Conservation (phyloP, 1,140 invertebrate species). For the Brachionus rotundiformis region DNA sequence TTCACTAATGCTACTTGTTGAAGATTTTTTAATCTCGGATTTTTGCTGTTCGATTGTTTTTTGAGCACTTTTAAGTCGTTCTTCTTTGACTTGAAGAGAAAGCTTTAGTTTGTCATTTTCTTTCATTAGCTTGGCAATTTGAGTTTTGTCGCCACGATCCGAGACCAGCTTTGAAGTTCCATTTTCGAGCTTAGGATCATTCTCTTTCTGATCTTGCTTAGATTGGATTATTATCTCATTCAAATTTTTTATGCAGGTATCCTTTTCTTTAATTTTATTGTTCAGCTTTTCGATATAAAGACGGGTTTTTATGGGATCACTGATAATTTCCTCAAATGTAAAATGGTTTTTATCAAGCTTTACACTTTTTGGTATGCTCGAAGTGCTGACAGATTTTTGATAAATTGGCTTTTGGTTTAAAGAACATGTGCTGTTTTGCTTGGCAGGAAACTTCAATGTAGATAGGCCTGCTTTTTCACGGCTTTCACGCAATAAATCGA, state of each 20-base stretch:
- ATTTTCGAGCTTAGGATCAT: not conserved
- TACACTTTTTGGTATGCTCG: conserved; percentile 58
- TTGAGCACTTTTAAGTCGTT: conserved; percentile 17
- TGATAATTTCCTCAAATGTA: conserved; percentile 27
- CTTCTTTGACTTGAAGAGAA: conserved; percentile 24
- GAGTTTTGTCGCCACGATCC: conserved; percentile 17
- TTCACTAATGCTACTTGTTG: not conserved
- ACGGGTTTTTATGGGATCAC: conserved; percentile 36
- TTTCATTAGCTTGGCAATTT: not conserved
- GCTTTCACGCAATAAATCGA: conserved; percentile 54
- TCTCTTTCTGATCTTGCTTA: conserved; percentile 16
- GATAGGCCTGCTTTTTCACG: conserved; percentile 59
- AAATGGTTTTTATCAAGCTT: conserved; percentile 58
- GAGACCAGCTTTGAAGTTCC: not conserved
- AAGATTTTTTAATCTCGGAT: not conserved
- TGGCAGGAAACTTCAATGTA: conserved; percentile 2
- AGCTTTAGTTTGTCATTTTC: conserved; percentile 39
- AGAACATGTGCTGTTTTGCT: not conserved
- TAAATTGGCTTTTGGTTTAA: conserved; percentile 54
- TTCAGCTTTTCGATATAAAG: conserved; percentile 48
- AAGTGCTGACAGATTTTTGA: conserved; percentile 58
- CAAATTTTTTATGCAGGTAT: conserved; percentile 22
- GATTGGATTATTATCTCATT: conserved; percentile 37
- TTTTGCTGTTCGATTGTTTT: not conserved
- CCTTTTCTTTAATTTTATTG: conserved; percentile 44